Evolutionary conservation across 1,140 invertebrate species (phyloP).

Genomic region (Caenorhabditis remanei): DNA sequence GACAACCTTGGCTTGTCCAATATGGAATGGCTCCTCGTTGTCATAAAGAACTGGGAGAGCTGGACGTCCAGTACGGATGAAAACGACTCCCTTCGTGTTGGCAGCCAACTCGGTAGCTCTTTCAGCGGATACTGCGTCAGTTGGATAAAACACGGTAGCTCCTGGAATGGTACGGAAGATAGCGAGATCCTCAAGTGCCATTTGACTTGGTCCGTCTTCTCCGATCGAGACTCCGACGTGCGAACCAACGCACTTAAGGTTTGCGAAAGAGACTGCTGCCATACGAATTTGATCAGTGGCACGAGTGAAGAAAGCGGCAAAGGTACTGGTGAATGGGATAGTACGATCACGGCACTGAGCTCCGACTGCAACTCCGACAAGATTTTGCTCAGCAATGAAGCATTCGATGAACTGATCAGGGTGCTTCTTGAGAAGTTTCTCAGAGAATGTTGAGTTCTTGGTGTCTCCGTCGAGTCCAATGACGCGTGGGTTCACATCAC

Average conservation of each 20-base stretch:
- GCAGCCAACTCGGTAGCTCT: conserved; percentile 90
- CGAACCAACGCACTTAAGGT: conserved; percentile 93
- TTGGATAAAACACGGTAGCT: conserved; percentile 95
- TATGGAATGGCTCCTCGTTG: conserved; percentile 87
- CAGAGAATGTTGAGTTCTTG: conserved; percentile 97
- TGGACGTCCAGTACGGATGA: conserved; percentile 93
- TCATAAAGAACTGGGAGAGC: conserved; percentile 89
- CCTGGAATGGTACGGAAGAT: conserved; percentile 93
- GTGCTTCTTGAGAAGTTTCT: conserved; percentile 87
- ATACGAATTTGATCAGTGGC: conserved; percentile 98
- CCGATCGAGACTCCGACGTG: conserved; percentile 93
- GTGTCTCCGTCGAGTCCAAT: conserved; percentile 83
- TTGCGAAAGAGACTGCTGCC: conserved; percentile 97
- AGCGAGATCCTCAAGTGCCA: conserved; percentile 96
- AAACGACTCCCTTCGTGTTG: conserved; percentile 94
- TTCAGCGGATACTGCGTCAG: conserved; percentile 93
- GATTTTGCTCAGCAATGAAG: conserved; percentile 98
- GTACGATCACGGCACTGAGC: conserved; percentile 75
- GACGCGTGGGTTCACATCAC: conserved; percentile 86
- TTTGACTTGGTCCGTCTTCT: conserved; percentile 86
- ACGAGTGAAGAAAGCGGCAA: conserved; percentile 95
- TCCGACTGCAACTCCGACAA: conserved; percentile 94
- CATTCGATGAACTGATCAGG: conserved; percentile 91
- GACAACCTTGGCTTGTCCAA: conserved; percentile 83
- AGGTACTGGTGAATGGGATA: conserved; percentile 83